Base-by-base conservation (phyloP, 2,888 invertebrate species). In the Barypeithes pellucidus region DNA sequence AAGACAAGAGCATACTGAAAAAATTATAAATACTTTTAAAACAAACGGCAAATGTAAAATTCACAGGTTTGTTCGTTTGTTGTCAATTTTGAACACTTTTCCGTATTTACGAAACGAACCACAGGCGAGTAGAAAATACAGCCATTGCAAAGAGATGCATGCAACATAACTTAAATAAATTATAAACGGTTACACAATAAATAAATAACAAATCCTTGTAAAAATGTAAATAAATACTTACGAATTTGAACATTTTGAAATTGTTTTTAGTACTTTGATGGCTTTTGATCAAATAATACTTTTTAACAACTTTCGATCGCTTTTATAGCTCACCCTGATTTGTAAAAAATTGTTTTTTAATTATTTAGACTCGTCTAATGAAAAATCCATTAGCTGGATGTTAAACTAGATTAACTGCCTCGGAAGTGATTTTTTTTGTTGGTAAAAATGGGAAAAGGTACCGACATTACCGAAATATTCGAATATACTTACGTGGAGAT, bases 171-270 rank as follows among this genome's bases (percentile, higher is more conserved):
- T n/a, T n/a, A n/a, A n/a, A n/a, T n/a, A n/a, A n/a, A 24, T 24
- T 24, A 3, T 3, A 24, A 24, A 24, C n/a, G n/a, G n/a, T n/a
- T n/a, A n/a, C n/a, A n/a, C n/a, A n/a, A n/a, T n/a, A n/a, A n/a
- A n/a, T n/a, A n/a, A n/a, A n/a, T n/a, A n/a, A 36, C 12, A 36
- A 36, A 39, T 4, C 12, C 12, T n/a, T 39, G 9, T n/a, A 39
- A 39, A 39, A 11, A 3, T 3, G 12, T n/a, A 39, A 9, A 7
- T 7, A 16, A 12, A 33, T 61, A 71, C 71, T 71, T 71, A 71
- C 71, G 18, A 65, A 12, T 66, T 65, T 71, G 59, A 71, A 71
- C 71, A 71, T 71, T 47, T 71, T 71, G 65, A 45, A 60, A 41
- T 29, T 5, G 18, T 57, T 57, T 41, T 71, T 18, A 3, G 12